Conservation (phyloP, 2,113 vertebrate species). For the Oreocharis arfaki region DNA sequence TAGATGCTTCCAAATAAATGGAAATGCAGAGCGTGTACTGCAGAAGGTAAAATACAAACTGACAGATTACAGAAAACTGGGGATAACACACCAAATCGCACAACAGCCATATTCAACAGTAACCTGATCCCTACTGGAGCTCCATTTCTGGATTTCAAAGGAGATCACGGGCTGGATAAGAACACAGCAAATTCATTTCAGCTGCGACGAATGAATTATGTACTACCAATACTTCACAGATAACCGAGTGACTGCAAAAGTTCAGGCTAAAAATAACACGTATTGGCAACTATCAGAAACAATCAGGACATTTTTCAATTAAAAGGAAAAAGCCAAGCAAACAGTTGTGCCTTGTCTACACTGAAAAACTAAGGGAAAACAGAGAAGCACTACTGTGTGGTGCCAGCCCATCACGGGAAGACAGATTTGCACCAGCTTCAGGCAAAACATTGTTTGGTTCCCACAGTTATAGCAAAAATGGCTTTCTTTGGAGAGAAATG, state of each 20-base stretch:
- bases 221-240: background rate
- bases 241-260: background rate
- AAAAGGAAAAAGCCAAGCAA: background rate
- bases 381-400: background rate
- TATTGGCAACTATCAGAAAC: background rate
- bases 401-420: background rate
- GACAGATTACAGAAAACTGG: background rate
- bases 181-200: background rate
- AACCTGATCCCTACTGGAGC: background rate
- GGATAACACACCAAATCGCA: background rate
- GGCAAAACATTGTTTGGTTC: background rate
- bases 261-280: background rate
- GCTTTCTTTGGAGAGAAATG: background rate
- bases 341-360: background rate
- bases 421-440: background rate
- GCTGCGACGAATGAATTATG: rapidly evolving
- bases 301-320: background rate
- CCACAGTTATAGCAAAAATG: background rate
- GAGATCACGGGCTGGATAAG: background rate
- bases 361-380: background rate
- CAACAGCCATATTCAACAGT: background rate
- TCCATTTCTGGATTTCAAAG: background rate
- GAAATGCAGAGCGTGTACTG: rapidly evolving
- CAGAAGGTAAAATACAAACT: background rate
- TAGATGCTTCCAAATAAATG: background rate